A percentile compares a stretch with the other conserved stretches of the same genome.
Evolutionary conservation across 2,797 vertebrate genomes (phyloP).

Genomic region (Xenopus petersii): DNA sequence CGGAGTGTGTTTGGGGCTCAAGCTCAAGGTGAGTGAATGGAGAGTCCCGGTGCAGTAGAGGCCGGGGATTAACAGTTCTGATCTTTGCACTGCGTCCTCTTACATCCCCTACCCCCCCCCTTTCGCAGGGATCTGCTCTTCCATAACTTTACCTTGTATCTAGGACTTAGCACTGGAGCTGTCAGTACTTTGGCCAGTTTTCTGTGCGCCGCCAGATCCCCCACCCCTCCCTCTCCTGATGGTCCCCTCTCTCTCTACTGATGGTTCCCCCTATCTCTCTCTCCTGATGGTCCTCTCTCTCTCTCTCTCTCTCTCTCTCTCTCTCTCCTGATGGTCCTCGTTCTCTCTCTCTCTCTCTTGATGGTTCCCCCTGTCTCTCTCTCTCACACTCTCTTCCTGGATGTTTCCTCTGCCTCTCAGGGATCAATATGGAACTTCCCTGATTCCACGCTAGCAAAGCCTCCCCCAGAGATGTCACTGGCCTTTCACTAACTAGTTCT

Average conservation of each 20-base stretch:
- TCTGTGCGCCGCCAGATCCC: not conserved
- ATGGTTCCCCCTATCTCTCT: no score
- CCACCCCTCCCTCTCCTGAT: slow-evolving; percentile 11
- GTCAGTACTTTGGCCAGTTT: not conserved
- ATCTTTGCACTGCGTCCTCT: not conserved
- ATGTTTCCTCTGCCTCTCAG: no score
- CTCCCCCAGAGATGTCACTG: no score
- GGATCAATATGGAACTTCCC: no score
- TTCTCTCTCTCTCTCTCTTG: no score
- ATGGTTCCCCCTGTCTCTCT: no score
- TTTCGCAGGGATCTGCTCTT: not conserved
- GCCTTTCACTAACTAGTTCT: not conserved
- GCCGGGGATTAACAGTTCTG: not conserved
- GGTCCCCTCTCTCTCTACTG: not conserved
- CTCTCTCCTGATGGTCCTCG: no score
- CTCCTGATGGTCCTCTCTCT: no score
- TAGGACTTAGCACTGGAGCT: not conserved
- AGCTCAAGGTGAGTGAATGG: slow-evolving; percentile 9
- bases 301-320: no score
- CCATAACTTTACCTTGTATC: not conserved
- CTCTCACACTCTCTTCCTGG: no score
- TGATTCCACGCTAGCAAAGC: no score
- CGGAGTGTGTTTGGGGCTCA: not conserved
- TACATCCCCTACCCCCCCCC: not conserved
- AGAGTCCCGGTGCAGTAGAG: not conserved